Evolutionary conservation across 1,140 invertebrate genomes (phyloP).

Genomic region (Ephestia elutella): DNA sequence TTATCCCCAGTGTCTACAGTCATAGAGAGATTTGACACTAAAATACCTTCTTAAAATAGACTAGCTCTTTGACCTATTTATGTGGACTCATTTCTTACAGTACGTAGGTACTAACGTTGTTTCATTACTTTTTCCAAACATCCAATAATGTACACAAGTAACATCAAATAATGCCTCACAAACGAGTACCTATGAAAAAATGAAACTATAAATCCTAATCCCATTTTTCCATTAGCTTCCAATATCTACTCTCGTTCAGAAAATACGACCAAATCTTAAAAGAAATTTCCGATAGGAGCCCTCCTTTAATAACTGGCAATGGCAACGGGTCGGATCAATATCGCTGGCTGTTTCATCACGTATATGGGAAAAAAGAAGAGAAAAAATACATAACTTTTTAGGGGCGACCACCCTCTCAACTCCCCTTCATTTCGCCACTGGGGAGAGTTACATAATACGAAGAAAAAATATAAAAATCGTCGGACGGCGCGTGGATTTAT

Average conservation of each 20-base stretch:
- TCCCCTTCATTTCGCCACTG: slow-evolving; percentile 28
- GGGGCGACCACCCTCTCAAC: slow-evolving; percentile 40
- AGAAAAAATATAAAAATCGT: slow-evolving; percentile 50
- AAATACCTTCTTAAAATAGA: too few species aligned
- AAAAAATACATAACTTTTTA: slow-evolving; percentile 74
- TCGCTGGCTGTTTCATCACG: slow-evolving; percentile 63
- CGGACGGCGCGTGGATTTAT: slow-evolving; percentile 60
- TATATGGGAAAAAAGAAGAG: slow-evolving; percentile 71
- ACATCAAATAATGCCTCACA: slow-evolving; percentile 10
- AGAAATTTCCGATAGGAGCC: background rate
- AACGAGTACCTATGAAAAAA: too few species aligned
- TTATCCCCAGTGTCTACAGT: too few species aligned
- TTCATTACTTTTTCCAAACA: too few species aligned
- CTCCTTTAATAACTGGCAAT: slow-evolving; percentile 26
- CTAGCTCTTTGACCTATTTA: too few species aligned
- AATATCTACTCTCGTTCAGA: background rate
- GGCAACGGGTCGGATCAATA: slow-evolving; percentile 60
- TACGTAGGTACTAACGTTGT: too few species aligned
- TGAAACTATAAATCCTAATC: background rate
- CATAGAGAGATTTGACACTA: too few species aligned
- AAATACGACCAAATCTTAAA: slow-evolving; percentile 1
- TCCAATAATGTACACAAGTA: too few species aligned
- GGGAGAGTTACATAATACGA: slow-evolving; percentile 8
- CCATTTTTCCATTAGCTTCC: background rate
- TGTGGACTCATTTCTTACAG: too few species aligned